Conservation (phyloP, 2,113 vertebrate species). For the Nothobranchius furzeri region DNA sequence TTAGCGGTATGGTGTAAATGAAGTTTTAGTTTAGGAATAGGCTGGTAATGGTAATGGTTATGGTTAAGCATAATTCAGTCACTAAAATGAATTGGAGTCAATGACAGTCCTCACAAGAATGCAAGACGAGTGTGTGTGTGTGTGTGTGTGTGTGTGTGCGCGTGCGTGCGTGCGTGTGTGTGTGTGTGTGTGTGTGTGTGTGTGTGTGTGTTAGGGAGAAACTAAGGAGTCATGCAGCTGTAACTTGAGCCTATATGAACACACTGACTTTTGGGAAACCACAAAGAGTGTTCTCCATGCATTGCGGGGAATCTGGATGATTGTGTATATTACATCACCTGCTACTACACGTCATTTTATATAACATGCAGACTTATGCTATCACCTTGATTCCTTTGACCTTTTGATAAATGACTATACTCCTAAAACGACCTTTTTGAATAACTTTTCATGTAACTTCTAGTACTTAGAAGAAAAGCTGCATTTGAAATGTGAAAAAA, state of each 20-base stretch:
- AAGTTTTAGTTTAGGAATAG: too few relatives aligned
- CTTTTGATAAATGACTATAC: too few relatives aligned
- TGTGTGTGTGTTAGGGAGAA: slow-evolving; percentile 13
- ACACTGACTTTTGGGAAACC: slow-evolving; percentile 57
- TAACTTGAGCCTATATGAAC: slow-evolving; percentile 63
- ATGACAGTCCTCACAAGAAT: too few relatives aligned
- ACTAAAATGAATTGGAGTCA: too few relatives aligned
- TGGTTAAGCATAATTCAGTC: too few relatives aligned
- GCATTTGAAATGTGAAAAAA: too few relatives aligned
- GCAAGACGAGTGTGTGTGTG: neutral
- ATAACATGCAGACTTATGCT: neutral
- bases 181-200: slow-evolving; percentile 13
- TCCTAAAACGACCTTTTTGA: too few relatives aligned
- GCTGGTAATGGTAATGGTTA: too few relatives aligned
- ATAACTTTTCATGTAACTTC: too few relatives aligned
- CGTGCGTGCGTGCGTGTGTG: too few relatives aligned
- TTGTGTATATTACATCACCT: slow-evolving; percentile 2
- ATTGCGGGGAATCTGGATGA: slow-evolving; percentile 50
- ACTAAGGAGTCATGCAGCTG: slow-evolving; percentile 44
- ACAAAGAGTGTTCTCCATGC: slow-evolving; percentile 36
- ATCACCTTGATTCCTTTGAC: neutral
- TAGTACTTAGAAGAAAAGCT: too few relatives aligned
- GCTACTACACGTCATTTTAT: neutral
- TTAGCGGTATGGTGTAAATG: too few relatives aligned
- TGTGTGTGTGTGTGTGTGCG: slow-evolving; percentile 15